Percentiles rank a stretch among this genome's conserved stretches.
Evolutionary conservation across 2,888 invertebrate genomes (phyloP).

Genomic region (Lithosia quadra): DNA sequence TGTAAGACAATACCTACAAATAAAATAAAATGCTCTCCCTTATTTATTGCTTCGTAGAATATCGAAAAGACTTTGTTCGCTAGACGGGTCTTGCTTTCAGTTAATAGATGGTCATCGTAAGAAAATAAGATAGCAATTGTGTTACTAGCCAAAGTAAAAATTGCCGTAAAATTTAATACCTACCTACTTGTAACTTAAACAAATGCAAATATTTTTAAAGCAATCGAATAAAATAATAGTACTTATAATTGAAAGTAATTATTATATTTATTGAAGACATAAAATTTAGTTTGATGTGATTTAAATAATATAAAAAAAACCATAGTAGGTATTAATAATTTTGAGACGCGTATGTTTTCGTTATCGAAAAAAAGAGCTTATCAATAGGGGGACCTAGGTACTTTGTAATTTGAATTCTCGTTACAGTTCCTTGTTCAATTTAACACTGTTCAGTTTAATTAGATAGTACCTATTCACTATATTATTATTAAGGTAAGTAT

Average conservation of each 20-base stretch:
- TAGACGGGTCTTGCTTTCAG: conserved; percentile 46
- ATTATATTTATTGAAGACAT: too few species aligned
- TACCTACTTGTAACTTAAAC: background rate
- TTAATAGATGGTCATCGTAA: conserved; percentile 43
- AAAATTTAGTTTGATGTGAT: too few species aligned
- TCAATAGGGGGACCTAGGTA: too few species aligned
- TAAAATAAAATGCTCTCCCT: conserved; percentile 70
- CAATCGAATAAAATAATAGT: background rate
- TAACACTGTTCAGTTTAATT: too few species aligned
- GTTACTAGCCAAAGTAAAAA: background rate
- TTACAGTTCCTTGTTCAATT: too few species aligned
- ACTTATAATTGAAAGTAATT: background rate
- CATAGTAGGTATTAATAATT: too few species aligned
- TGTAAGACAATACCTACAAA: conserved; percentile 79
- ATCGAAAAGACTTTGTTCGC: conserved; percentile 51
- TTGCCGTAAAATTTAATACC: background rate
- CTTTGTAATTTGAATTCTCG: too few species aligned
- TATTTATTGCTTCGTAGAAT: conserved; percentile 71
- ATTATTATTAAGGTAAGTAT: too few species aligned
- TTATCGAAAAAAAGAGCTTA: too few species aligned
- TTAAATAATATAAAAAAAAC: too few species aligned
- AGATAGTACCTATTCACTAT: too few species aligned
- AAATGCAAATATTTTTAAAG: background rate
- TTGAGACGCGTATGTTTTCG: too few species aligned
- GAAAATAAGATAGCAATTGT: conserved; percentile 28